These are phyloP conservation scores for Lemur catta DNA, from an alignment of 2,797 vertebrate species.

Conservation along the genomic window DNA sequence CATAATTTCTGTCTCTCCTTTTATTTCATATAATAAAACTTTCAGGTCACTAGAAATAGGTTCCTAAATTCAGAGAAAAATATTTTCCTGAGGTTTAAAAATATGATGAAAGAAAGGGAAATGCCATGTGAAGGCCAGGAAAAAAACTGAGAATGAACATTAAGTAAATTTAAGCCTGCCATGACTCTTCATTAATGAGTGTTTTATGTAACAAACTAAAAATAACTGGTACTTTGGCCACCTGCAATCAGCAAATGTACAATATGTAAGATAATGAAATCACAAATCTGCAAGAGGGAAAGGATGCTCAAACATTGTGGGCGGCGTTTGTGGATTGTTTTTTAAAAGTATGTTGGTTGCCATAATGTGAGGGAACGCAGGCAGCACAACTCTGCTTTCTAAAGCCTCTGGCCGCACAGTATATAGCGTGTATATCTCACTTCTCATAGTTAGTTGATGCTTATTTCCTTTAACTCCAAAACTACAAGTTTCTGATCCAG, in stretches of 20 bases:
- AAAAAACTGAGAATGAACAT: not conserved
- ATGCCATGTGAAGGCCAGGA: not conserved
- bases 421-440: not conserved
- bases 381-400: not conserved
- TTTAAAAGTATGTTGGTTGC: not conserved
- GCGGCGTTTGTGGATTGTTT: not conserved
- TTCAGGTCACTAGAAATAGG: constrained; percentile 8
- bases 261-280: constrained; percentile 25
- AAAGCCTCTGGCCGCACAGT: not conserved
- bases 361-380: not conserved
- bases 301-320: not conserved
- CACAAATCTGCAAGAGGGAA: not conserved
- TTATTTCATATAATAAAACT: constrained; percentile 45
- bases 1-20: constrained; percentile 30
- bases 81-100: constrained; percentile 53
- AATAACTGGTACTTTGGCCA: constrained; percentile 16
- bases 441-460: not conserved
- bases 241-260: constrained; percentile 40
- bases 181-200: not conserved
- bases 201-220: constrained; percentile 37
- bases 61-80: constrained; percentile 36
- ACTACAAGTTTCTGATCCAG: not conserved
- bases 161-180: constrained; percentile 5
- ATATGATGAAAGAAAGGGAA: constrained; percentile 17
- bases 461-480: not conserved